Percentiles rank a stretch among this genome's conserved stretches.
Conservation (phyloP, 2,113 vertebrate genomes). For the Scalopus aquaticus region DNA sequence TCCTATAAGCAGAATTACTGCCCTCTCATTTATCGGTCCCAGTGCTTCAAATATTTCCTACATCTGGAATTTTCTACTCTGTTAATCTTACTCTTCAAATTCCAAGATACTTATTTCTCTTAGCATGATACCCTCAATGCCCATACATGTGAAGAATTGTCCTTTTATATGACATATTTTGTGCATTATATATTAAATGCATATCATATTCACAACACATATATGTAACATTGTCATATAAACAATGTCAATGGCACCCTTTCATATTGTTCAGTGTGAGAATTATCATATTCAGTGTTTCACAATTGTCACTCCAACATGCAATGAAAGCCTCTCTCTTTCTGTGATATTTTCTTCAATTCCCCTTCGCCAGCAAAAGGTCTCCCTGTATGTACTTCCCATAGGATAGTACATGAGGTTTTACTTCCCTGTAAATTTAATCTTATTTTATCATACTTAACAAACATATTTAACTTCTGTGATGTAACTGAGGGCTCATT, state of each 20-base stretch:
- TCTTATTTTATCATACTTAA: not conserved
- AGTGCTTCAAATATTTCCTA: not conserved
- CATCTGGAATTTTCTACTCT: not conserved
- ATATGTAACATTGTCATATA: too few species aligned
- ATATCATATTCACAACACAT: too few species aligned
- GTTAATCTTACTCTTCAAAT: not conserved
- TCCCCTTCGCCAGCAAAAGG: not conserved
- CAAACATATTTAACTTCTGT: not conserved
- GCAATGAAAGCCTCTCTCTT: not conserved
- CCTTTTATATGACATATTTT: too few species aligned
- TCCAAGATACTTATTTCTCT: not conserved
- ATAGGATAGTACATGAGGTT: not conserved
- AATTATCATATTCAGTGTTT: too few species aligned
- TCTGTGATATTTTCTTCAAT: not conserved
- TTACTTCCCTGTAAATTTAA: not conserved
- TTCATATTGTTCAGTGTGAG: not conserved
- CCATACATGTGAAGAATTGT: too few species aligned
- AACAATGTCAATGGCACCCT: too few species aligned
- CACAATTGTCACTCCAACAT: not conserved
- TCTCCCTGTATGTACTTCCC: not conserved
- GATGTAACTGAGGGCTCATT: not conserved
- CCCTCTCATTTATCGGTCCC: not conserved
- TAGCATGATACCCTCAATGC: too few species aligned
- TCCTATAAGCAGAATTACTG: not conserved
- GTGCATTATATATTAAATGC: too few species aligned